Evolutionary conservation across 2,888 invertebrate genomes (phyloP).

Genomic region (Caradrina kadenii): DNA sequence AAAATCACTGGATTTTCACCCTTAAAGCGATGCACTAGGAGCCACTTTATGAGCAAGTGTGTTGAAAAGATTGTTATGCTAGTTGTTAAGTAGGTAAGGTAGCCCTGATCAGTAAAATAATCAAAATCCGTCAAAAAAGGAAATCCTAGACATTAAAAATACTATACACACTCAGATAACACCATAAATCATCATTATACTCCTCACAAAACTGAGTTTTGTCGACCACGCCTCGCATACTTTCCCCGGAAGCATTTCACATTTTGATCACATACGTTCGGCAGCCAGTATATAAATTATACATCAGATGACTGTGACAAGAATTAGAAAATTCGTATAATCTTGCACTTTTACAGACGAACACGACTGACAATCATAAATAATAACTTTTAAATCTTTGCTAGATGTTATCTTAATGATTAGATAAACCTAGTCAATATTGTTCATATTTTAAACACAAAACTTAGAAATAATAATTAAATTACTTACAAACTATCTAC

Average conservation of each 20-base stretch:
- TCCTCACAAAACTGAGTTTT: constrained; percentile 9
- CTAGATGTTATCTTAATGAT: too few species aligned
- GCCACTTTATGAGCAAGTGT: not conserved
- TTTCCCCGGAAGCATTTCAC: constrained; percentile 43
- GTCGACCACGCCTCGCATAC: constrained; percentile 17
- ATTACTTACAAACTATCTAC: too few species aligned
- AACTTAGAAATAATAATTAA: too few species aligned
- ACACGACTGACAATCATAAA: not conserved
- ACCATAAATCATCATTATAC: constrained; percentile 18
- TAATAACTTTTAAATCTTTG: too few species aligned
- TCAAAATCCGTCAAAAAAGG: too few species aligned
- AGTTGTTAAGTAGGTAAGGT: too few species aligned
- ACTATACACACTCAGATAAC: not conserved
- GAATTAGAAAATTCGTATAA: constrained; percentile 16
- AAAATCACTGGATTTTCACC: too few species aligned
- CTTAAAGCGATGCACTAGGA: too few species aligned
- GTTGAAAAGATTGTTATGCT: too few species aligned
- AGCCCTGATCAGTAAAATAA: not conserved
- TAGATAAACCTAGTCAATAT: too few species aligned
- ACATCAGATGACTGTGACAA: constrained; percentile 1
- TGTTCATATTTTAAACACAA: too few species aligned
- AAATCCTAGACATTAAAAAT: not conserved
- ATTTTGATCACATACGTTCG: constrained; percentile 15
- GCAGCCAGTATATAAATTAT: constrained; percentile 19
- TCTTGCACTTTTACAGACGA: not conserved